phyloP scores from a whole-genome alignment of 2,888 invertebrate species.

The Anticlea derivata region DNA sequence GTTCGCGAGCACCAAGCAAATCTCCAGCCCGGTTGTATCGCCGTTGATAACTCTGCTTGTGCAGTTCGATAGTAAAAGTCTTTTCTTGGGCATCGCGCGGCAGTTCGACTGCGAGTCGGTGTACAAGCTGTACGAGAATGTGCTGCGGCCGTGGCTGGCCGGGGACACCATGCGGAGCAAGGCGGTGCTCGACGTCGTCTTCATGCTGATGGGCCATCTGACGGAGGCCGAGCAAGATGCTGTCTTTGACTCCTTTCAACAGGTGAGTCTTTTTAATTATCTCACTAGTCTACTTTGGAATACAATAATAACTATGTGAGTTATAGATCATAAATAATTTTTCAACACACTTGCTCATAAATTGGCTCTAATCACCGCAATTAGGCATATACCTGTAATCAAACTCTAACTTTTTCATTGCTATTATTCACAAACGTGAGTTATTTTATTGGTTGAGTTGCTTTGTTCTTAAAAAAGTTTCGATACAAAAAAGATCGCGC shows the following conservation, averaged over 20 bases:
- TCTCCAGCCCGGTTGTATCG: conserved; percentile 69
- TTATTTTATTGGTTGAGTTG: no score
- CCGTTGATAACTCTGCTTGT: conserved; percentile 80
- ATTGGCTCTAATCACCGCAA: no score
- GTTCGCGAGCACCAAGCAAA: conserved; percentile 70
- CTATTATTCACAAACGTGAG: no score
- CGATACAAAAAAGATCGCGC: no score
- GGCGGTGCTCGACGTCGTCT: conserved; percentile 85
- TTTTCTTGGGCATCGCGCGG: conserved; percentile 79
- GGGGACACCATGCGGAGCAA: conserved; percentile 77
- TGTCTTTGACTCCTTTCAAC: conserved; percentile 81
- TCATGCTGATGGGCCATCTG: conserved; percentile 84
- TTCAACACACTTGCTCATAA: no score
- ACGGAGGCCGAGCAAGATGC: conserved; percentile 77
- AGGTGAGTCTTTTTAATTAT: no score
- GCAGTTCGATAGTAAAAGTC: conserved; percentile 80
- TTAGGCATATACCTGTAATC: no score
- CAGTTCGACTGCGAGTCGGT: conserved; percentile 45
- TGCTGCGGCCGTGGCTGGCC: conserved; percentile 75
- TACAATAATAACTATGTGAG: no score
- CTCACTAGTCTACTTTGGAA: no score
- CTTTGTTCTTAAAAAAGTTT: no score
- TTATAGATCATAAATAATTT: no score
- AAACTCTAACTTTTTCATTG: no score
- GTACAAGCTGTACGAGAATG: conserved; percentile 59